Evolutionary conservation across 2,888 invertebrate species (phyloP).

Genomic region (Plagodis pulveraria): DNA sequence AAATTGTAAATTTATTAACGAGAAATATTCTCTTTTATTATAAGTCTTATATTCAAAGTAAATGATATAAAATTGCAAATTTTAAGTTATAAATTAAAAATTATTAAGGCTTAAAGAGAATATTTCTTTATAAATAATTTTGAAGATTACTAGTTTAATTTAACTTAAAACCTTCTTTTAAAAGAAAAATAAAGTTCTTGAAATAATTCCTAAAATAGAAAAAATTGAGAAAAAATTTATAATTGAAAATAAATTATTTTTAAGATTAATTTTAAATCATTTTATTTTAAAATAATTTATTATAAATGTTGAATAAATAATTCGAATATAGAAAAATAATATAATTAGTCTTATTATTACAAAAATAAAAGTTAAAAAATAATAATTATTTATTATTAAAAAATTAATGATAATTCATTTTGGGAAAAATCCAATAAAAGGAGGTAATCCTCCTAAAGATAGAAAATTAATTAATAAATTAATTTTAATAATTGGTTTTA

Average conservation of each 20-base stretch:
- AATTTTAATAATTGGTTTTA: slow-evolving; percentile 75
- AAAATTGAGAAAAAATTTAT: slow-evolving; percentile 58
- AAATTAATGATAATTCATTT: slow-evolving; percentile 86
- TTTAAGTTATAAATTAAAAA: slow-evolving; percentile 65
- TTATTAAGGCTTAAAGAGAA: slow-evolving; percentile 85
- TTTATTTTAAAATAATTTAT: slow-evolving; percentile 77
- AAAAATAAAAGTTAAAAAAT: slow-evolving; percentile 72
- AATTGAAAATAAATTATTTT: slow-evolving; percentile 58
- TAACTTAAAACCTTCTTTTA: slow-evolving; percentile 84
- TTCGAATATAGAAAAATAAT: slow-evolving; percentile 83
- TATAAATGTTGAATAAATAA: slow-evolving; percentile 76
- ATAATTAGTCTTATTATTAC: slow-evolving; percentile 81
- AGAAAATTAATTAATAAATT: slow-evolving; percentile 81
- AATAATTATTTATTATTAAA: slow-evolving; percentile 71
- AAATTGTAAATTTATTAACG: slow-evolving; percentile 88
- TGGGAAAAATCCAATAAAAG: slow-evolving; percentile 86
- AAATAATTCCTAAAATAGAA: slow-evolving; percentile 59
- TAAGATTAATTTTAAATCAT: slow-evolving; percentile 68
- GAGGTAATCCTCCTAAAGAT: slow-evolving; percentile 85
- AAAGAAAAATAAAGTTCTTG: slow-evolving; percentile 65
- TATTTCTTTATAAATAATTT: slow-evolving; percentile 84
- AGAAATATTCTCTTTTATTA: slow-evolving; percentile 77
- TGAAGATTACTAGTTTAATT: slow-evolving; percentile 86
- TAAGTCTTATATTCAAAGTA: slow-evolving; percentile 76
- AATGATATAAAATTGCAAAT: slow-evolving; percentile 87